Conservation (phyloP, 2,113 vertebrate genomes). For the Tursiops truncatus region DNA sequence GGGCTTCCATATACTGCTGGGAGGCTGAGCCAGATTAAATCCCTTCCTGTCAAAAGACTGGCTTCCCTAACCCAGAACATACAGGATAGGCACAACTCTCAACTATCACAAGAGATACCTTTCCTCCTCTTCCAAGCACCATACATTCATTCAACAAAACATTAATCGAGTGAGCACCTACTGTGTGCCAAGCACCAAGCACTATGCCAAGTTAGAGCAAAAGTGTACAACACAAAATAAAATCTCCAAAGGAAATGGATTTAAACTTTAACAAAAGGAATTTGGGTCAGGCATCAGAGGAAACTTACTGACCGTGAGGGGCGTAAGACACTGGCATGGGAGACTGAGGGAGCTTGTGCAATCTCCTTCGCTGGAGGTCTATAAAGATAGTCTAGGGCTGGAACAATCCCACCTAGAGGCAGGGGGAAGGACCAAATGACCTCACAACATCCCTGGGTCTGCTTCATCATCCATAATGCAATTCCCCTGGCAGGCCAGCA, state of each 20-base stretch:
- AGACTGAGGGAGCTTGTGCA: conserved; percentile 76
- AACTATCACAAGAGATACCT: background rate
- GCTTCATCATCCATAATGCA: conserved; percentile 37
- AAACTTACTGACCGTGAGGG: conserved; percentile 76
- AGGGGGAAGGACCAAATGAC: conserved; percentile 78
- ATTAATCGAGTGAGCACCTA: conserved; percentile 39
- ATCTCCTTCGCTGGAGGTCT: conserved; percentile 76
- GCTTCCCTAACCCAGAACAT: background rate
- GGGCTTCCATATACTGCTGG: background rate
- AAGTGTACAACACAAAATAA: conserved; percentile 64
- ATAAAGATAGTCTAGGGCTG: conserved; percentile 75
- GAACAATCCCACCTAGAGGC: conserved; percentile 78
- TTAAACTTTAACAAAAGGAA: conserved; percentile 64
- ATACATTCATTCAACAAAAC: conserved; percentile 39
- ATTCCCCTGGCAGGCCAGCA: conserved; percentile 40
- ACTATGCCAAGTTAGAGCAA: conserved; percentile 69
- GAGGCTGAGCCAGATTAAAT: background rate
- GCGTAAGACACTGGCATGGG: conserved; percentile 75
- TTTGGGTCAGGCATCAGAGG: conserved; percentile 73
- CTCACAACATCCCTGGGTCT: conserved; percentile 69
- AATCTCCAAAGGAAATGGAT: conserved; percentile 65
- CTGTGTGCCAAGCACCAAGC: conserved; percentile 62
- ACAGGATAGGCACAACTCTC: background rate
- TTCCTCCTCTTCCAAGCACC: conserved; percentile 23
- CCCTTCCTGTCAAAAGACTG: background rate